A percentile compares a stretch with the other conserved stretches of the same genome.
These are phyloP conservation scores for Bambusicola thoracicus DNA, from an alignment of 2,113 vertebrate species.

Conservation along the genomic window DNA sequence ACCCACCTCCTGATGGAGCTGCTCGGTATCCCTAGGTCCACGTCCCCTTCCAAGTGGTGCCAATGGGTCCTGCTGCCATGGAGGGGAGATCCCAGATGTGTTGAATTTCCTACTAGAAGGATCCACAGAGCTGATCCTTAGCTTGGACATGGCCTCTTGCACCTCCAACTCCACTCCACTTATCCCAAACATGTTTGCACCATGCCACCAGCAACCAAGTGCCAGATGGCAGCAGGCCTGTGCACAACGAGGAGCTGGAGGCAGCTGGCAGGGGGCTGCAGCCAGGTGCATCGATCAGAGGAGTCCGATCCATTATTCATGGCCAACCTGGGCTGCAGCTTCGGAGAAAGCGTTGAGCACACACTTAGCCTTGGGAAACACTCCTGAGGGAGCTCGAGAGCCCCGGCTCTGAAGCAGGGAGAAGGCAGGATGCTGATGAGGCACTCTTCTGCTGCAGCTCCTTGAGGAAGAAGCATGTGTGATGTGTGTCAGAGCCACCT, in stretches of 20 bases:
- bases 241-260: background rate
- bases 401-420: background rate
- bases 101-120: background rate
- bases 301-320: slow-evolving; percentile 45
- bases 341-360: background rate
- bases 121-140: rapidly evolving
- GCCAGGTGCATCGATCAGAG: background rate
- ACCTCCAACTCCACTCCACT: background rate
- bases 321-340: slow-evolving; percentile 14
- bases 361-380: background rate
- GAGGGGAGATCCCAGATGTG: background rate
- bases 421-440: background rate
- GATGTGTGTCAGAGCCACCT: background rate
- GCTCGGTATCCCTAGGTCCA: background rate
- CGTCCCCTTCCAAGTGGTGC: background rate
- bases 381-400: background rate
- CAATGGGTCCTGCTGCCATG: background rate
- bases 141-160: background rate
- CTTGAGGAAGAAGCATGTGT: background rate
- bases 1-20: background rate
- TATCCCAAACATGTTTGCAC: background rate
- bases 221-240: rapidly evolving
- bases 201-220: background rate
- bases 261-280: background rate
- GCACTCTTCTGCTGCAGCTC: background rate